Conservation (phyloP, 2,113 vertebrate species). For the Hemibagrus wyckioides region DNA sequence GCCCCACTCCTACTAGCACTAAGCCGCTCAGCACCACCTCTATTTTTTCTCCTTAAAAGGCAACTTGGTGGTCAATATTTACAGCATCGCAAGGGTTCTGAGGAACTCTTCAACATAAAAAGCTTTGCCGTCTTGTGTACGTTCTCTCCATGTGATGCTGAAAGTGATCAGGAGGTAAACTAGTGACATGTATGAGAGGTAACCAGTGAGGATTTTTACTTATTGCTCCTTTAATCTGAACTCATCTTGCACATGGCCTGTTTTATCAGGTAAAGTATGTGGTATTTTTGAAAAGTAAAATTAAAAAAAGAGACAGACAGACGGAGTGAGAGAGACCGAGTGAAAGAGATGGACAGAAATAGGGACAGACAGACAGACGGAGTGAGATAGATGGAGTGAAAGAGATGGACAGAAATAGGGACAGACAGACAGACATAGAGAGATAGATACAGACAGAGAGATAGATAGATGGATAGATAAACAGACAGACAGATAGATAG, state of each 20-base stretch:
- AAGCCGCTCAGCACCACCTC: not conserved
- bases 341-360: too few species aligned
- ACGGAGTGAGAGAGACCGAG: too few species aligned
- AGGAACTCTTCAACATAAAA: not conserved
- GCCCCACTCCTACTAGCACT: not conserved
- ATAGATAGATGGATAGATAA: too few species aligned
- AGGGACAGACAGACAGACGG: too few species aligned
- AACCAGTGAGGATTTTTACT: not conserved
- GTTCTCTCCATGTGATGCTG: not conserved
- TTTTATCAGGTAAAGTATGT: constrained; percentile 7
- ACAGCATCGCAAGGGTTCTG: not conserved
- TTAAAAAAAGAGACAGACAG: not conserved
- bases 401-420: too few species aligned
- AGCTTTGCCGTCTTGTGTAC: not conserved
- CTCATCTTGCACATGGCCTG: not conserved
- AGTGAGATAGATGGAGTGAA: too few species aligned
- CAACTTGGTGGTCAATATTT: not conserved
- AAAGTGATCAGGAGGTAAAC: not conserved
- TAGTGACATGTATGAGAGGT: not conserved
- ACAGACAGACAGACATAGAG: too few species aligned
- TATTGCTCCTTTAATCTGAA: constrained; percentile 8
- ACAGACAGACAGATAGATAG: too few species aligned
- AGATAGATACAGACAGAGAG: too few species aligned
- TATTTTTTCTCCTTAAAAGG: not conserved
- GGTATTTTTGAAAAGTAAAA: not conserved